Evolutionary conservation across 2,113 vertebrate genomes (phyloP).

Genomic region (rat (Rattus norvegicus)): DNA sequence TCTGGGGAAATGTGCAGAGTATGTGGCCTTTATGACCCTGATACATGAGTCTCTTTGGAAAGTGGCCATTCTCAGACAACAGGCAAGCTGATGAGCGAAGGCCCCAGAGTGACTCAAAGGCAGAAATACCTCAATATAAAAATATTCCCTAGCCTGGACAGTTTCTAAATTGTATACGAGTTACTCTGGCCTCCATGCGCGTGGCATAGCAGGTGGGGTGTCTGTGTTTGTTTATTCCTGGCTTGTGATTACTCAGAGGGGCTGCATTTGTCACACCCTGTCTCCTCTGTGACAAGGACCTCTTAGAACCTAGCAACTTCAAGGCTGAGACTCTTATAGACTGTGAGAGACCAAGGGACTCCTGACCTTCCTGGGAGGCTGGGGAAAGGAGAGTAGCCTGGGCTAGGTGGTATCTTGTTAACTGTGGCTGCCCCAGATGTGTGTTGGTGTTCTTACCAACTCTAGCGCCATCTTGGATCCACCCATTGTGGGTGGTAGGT

Average conservation of each 20-base stretch:
- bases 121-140: conserved; percentile 79
- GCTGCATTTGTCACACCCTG: conserved; percentile 35
- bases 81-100: conserved; percentile 41
- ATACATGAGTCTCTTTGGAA: conserved; percentile 48
- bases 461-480: background rate
- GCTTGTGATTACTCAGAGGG: conserved; percentile 49
- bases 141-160: conserved; percentile 74
- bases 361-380: background rate
- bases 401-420: background rate
- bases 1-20: conserved; percentile 62
- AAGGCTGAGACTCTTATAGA: background rate
- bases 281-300: background rate
- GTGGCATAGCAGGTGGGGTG: conserved; percentile 62
- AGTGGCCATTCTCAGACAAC: conserved; percentile 68
- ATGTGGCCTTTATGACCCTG: conserved; percentile 70
- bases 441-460: background rate
- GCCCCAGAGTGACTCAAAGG: conserved; percentile 55
- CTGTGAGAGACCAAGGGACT: background rate
- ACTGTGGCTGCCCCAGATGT: background rate
- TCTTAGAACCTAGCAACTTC: background rate
- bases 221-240: conserved; percentile 64
- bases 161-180: conserved; percentile 45
- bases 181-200: background rate
- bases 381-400: background rate
- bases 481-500: background rate